Conservation (phyloP, 1,140 invertebrate genomes). For the Aphelinus atriplicis region DNA sequence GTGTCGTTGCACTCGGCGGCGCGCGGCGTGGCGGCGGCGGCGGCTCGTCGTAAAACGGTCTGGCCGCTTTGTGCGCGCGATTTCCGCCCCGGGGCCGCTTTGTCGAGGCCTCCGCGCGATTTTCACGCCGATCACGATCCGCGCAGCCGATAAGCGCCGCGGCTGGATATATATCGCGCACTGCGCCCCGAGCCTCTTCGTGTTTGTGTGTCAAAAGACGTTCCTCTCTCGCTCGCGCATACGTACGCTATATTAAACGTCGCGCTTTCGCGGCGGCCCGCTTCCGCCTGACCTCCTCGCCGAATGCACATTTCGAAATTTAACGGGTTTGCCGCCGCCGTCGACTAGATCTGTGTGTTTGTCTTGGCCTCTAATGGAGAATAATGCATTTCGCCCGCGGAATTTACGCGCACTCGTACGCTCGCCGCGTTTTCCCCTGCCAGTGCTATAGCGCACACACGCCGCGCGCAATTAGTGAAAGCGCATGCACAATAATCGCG, state of each 20-base stretch:
- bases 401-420: not conserved
- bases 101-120: not conserved
- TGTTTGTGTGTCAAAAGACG: no score
- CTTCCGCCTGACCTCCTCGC: constrained; percentile 15
- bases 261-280: not conserved
- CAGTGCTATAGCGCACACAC: no score
- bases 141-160: constrained; percentile 5
- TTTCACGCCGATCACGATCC: constrained; percentile 34
- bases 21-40: not conserved
- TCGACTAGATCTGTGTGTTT: not conserved
- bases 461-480: no score
- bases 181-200: constrained; percentile 11
- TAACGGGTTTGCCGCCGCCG: not conserved
- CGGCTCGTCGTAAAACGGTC: not conserved
- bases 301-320: constrained; percentile 10
- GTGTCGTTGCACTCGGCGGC: constrained; percentile 19
- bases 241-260: not conserved
- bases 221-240: no score
- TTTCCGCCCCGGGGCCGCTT: constrained; percentile 12
- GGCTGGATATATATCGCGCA: constrained; percentile 18
- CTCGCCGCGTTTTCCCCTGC: not conserved
- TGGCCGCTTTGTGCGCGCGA: constrained; percentile 4
- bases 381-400: not conserved
- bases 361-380: not conserved
- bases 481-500: no score